Conservation (phyloP, 2,888 invertebrate species). For the Diabrotica balteata region DNA sequence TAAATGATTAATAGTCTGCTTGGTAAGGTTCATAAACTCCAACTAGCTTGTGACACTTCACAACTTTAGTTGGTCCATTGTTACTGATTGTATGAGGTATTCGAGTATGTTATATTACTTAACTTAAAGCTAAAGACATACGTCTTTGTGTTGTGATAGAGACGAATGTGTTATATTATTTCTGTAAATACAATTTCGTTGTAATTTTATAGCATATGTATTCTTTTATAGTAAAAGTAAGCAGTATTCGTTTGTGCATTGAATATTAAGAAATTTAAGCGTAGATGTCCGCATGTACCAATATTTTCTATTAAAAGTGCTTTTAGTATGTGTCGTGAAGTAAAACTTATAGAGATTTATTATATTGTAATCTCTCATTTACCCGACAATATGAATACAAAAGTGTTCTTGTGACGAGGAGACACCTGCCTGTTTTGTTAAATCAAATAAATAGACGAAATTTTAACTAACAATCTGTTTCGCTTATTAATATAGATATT, state of each 20-base stretch:
- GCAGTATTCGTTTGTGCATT: constrained; percentile 30
- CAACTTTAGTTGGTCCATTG: constrained; percentile 31
- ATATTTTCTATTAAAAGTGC: constrained; percentile 23
- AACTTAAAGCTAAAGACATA: constrained; percentile 37
- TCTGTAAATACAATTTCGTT: constrained; percentile 55
- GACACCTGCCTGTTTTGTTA: background rate
- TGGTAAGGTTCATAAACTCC: no score
- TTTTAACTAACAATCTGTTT: background rate
- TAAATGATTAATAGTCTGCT: no score
- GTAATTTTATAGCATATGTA: constrained; percentile 43
- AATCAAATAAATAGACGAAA: background rate
- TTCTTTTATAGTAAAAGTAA: constrained; percentile 40
- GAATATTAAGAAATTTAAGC: constrained; percentile 20
- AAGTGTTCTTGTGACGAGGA: constrained; percentile 2
- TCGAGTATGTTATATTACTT: constrained; percentile 44
- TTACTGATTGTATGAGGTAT: constrained; percentile 45
- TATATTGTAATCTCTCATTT: constrained; percentile 7
- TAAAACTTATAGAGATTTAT: constrained; percentile 10
- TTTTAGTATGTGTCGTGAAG: constrained; percentile 23
- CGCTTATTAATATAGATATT: no score
- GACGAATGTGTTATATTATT: constrained; percentile 51
- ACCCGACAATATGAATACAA: constrained; percentile 5
- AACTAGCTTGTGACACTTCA: no score
- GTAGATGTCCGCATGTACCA: constrained; percentile 28
- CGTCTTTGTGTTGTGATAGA: constrained; percentile 57